Percentiles rank a stretch among this genome's conserved stretches.
These are phyloP conservation scores for Molorchus minor DNA, from an alignment of 2,888 invertebrate genomes.

Conservation along the genomic window DNA sequence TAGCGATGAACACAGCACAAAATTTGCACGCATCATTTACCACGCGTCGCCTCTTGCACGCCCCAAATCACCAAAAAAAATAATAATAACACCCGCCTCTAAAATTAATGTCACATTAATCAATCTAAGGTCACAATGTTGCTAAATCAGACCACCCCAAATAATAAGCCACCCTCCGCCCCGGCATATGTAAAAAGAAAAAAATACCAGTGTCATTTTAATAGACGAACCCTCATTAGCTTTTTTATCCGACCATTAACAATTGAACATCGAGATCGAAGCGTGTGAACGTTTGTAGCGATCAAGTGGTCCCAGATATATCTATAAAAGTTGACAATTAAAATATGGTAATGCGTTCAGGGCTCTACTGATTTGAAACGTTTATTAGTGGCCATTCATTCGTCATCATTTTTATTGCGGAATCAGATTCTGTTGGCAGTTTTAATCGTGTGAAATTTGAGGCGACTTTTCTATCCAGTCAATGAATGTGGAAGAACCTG, in stretches of 20 bases:
- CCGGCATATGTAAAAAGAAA: conserved; percentile 55
- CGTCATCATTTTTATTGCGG: conserved; percentile 5
- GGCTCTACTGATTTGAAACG: conserved; percentile 41
- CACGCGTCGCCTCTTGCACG: conserved; percentile 35
- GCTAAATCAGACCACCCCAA: conserved; percentile 53
- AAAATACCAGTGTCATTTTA: conserved; percentile 59
- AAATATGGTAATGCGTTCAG: conserved; percentile 55
- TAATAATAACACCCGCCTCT: conserved; percentile 57
- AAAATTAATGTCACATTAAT: conserved; percentile 61
- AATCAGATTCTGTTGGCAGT: conserved; percentile 6
- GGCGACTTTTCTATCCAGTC: too few relatives aligned
- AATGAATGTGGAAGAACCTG: too few relatives aligned
- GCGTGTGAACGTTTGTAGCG: conserved; percentile 56
- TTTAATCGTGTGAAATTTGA: conserved; percentile 38
- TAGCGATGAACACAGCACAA: too few relatives aligned
- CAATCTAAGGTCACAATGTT: conserved; percentile 59
- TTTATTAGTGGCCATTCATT: conserved; percentile 34
- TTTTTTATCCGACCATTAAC: conserved; percentile 54
- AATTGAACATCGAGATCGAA: conserved; percentile 57
- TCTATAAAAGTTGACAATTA: conserved; percentile 60
- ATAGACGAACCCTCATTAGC: conserved; percentile 60
- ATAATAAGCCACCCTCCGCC: conserved; percentile 49
- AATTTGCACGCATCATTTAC: neutral
- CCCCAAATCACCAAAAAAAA: conserved; percentile 40
- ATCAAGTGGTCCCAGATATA: conserved; percentile 54